These are phyloP conservation scores for Himalopsyche tibetana DNA, from an alignment of 2,888 invertebrate species.

Conservation along the genomic window DNA sequence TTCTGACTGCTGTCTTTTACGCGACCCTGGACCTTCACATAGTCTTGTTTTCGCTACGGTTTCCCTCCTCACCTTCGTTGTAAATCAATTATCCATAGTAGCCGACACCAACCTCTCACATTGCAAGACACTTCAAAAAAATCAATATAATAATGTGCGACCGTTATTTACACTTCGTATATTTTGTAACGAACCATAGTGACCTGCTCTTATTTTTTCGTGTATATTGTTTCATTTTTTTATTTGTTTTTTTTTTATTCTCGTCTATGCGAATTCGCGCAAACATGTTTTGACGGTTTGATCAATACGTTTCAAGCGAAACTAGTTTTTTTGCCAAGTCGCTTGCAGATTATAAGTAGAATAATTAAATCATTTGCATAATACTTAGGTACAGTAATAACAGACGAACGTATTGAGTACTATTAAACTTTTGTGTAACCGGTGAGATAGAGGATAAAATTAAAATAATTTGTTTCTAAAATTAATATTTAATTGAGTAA, in stretches of 20 bases:
- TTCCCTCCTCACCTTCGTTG: slow-evolving; percentile 34
- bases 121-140: neutral
- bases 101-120: neutral
- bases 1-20: neutral
- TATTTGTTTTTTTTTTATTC: neutral
- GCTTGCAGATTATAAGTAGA: neutral
- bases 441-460: too few relatives aligned
- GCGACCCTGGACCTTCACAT: neutral
- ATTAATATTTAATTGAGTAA: too few relatives aligned
- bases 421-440: too few relatives aligned
- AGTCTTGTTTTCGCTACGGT: slow-evolving; percentile 24
- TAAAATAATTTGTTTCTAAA: too few relatives aligned
- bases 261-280: neutral
- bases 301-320: slow-evolving; percentile 10
- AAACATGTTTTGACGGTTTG: slow-evolving; percentile 18
- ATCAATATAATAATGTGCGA: neutral
- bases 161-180: neutral
- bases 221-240: neutral
- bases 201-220: slow-evolving; percentile 28
- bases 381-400: slow-evolving; percentile 23
- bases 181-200: slow-evolving; percentile 2
- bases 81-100: slow-evolving; percentile 5
- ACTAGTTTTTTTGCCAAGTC: slow-evolving; percentile 25
- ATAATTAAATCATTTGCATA: slow-evolving; percentile 37
- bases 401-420: neutral